Base-by-base conservation (phyloP, 2,888 invertebrate genomes). In the Zygogramma bicolorata region DNA sequence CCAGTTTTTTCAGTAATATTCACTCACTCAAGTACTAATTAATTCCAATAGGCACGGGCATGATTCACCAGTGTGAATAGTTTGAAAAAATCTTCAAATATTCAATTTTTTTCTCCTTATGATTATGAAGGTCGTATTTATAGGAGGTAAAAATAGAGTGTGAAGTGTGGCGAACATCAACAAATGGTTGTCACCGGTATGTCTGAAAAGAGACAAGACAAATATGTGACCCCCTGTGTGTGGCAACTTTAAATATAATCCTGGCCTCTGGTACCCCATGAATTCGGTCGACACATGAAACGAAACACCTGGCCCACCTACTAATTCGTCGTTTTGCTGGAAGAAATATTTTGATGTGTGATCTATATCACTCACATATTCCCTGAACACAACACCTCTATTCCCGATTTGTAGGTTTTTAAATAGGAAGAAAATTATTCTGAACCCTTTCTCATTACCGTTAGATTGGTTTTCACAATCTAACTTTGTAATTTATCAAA, bases 201-300 rank as follows among this genome's bases (percentile, higher is more conserved):
- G 72, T 68, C 68, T 38, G 61, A 65, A 63, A 65, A 65, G 68
- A 60, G 68, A 68, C 60, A 68, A 72, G 71, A 59, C 66, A 69
- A 71, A 69, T 71, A 68, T 65, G 71, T 59, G 76, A 77, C 77
- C 77, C 77, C 73, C 63, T 63, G 73, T 77, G 77, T 75, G 77
- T 73, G 77, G 75, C 70, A 65, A 66, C 59, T 69, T 71, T 68
- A 65, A 69, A 75, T 77, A 72, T 68, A 71, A 70, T 70, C 46
- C 60, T 68, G 58, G 49, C 38, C 40, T 71, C 59, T 13, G 62
- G 18, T 65, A 72, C 66, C 65, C 71, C 34, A 65, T 40, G 57
- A 68, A 59, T 59, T 42, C 40, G 38, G 65, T 70, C 38, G 67
- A 31, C 46, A 29, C 31, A 29, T 65, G 71, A 63, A 71, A 60